phyloP scores from a whole-genome alignment of 2,113 vertebrate species.

The Gambusia holbrooki region DNA sequence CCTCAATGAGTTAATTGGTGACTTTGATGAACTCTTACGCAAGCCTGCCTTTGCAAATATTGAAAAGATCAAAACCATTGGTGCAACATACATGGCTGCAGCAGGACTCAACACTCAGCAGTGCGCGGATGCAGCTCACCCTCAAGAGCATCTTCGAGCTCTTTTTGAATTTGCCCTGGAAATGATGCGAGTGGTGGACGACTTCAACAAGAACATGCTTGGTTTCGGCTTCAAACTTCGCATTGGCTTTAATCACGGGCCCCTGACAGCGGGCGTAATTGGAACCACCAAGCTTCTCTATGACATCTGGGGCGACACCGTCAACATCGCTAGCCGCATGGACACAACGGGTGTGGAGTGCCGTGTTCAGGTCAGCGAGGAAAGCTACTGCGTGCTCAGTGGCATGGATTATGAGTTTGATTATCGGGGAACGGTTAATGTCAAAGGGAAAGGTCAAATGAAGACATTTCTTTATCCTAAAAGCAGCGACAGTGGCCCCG shows the following conservation, averaged over 20 bases:
- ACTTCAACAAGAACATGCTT: slow-evolving; percentile 99
- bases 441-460: slow-evolving; percentile 99
- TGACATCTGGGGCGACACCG: slow-evolving; percentile 98
- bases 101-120: slow-evolving; percentile 91
- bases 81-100: slow-evolving; percentile 97
- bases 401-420: slow-evolving; percentile 97
- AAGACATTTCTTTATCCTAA: slow-evolving; percentile 97
- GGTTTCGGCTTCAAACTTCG: slow-evolving; percentile 98
- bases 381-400: slow-evolving; percentile 92
- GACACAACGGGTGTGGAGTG: slow-evolving; percentile 97
- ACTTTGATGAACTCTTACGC: slow-evolving; percentile 95
- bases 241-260: slow-evolving; percentile 96
- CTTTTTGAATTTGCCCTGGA: slow-evolving; percentile 97
- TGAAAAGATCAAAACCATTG: slow-evolving; percentile 99
- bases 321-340: slow-evolving; percentile 99
- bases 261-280: slow-evolving; percentile 95
- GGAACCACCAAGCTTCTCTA: slow-evolving; percentile 98
- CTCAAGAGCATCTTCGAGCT: slow-evolving; percentile 89
- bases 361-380: slow-evolving; percentile 97
- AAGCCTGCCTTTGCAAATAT: slow-evolving; percentile 87
- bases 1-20: slow-evolving; percentile 95
- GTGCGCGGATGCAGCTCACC: slow-evolving; percentile 85
- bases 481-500: slow-evolving; percentile 87
- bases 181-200: slow-evolving; percentile 97
- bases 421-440: slow-evolving; percentile 96